Evolutionary conservation across 2,113 vertebrate species (phyloP).

Genomic region (Cyanoramphus novaezelandiae): DNA sequence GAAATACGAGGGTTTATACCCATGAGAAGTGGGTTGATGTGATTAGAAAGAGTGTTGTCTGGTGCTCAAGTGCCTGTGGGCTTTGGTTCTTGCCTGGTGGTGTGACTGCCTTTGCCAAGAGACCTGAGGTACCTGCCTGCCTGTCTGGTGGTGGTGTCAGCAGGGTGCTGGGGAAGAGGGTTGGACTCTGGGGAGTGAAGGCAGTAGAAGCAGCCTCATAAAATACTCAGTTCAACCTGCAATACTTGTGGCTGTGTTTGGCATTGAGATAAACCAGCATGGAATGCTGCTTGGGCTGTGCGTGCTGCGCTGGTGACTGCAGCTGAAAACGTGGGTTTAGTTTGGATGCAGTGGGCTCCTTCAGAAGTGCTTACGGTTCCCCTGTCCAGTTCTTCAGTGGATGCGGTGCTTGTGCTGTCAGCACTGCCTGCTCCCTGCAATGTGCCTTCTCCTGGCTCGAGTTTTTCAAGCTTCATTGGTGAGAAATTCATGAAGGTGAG

Average conservation of each 20-base stretch:
- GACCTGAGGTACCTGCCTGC: not conserved
- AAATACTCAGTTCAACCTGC: not conserved
- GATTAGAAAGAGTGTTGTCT: not conserved
- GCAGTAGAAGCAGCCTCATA: not conserved
- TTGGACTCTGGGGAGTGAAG: fast-evolving
- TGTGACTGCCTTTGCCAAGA: not conserved
- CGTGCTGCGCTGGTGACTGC: fast-evolving
- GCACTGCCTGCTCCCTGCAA: fast-evolving
- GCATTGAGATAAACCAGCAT: not conserved
- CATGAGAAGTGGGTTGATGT: not conserved
- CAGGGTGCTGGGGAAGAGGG: too few relatives aligned
- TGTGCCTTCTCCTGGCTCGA: not conserved
- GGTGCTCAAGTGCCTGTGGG: not conserved
- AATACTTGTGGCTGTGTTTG: not conserved
- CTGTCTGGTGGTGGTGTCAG: fast-evolving
- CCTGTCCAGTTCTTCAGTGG: not conserved
- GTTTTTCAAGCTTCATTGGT: not conserved
- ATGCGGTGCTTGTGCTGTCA: not conserved
- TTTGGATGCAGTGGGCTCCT: not conserved
- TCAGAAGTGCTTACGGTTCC: not conserved
- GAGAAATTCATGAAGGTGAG: not conserved
- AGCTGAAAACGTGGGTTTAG: fast-evolving
- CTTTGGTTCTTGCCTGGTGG: not conserved
- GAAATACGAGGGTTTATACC: too few relatives aligned
- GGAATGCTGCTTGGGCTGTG: not conserved